These are phyloP conservation scores for Augochlora pura DNA, from an alignment of 1,140 invertebrate species.

Conservation along the genomic window DNA sequence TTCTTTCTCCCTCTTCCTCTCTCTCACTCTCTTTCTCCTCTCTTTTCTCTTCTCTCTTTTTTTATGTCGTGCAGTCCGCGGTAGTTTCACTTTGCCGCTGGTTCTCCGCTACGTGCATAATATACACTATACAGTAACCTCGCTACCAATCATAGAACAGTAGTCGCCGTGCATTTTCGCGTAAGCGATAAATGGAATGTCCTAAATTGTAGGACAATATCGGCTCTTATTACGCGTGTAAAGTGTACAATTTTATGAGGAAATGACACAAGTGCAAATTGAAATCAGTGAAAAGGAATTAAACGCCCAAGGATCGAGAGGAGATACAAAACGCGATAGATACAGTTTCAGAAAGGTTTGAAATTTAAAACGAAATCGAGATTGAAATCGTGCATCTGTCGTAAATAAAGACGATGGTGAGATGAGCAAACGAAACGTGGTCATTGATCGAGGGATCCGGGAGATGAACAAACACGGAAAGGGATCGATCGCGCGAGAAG, in stretches of 20 bases:
- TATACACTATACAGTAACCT: conserved; percentile 69
- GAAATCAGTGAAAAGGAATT: no score
- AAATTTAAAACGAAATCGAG: no score
- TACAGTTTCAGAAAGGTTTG: no score
- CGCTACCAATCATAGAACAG: conserved; percentile 74
- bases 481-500: no score
- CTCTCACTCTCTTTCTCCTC: conserved; percentile 20
- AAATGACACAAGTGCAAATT: no score
- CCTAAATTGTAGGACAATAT: conserved; percentile 19
- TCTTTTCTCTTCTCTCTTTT: conserved; percentile 4
- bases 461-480: conserved; percentile 46
- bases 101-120: conserved; percentile 73
- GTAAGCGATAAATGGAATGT: conserved; percentile 54
- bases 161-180: conserved; percentile 56
- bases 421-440: conserved; percentile 23
- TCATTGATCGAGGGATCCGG: conserved; percentile 44
- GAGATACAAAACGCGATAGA: no score
- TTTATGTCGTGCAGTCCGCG: conserved; percentile 18
- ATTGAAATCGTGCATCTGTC: no score
- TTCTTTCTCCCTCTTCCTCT: no score
- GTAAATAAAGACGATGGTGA: no score
- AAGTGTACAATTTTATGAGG: background rate
- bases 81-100: conserved; percentile 38
- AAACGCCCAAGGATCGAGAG: no score
- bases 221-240: conserved; percentile 30